Evolutionary conservation across 1,140 invertebrate species (phyloP).

Genomic region (Diabrotica virgifera): DNA sequence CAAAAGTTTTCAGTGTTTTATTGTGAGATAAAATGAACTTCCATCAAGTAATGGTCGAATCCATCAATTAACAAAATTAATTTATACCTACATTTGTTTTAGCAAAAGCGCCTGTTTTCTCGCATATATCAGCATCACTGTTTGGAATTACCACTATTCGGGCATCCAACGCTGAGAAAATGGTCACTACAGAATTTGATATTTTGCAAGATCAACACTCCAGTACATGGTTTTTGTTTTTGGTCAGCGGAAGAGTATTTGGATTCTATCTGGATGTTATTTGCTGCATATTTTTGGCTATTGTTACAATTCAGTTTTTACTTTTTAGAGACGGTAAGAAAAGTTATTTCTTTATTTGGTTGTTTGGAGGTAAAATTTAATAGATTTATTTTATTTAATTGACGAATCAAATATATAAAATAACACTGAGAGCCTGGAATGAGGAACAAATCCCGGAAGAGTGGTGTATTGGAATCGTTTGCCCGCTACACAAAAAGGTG

Average conservation of each 20-base stretch:
- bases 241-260: constrained; percentile 78
- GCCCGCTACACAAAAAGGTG: no score
- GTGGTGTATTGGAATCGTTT: no score
- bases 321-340: constrained; percentile 45
- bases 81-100: not conserved
- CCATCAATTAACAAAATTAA: not conserved
- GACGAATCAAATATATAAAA: no score
- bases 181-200: constrained; percentile 68
- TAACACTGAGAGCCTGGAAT: no score
- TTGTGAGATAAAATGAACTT: no score
- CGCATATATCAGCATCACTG: constrained; percentile 70
- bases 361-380: not conserved
- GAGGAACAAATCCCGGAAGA: no score
- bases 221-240: constrained; percentile 72
- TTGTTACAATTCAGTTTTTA: constrained; percentile 63
- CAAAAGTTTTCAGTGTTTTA: no score
- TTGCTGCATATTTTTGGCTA: constrained; percentile 65
- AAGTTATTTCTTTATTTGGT: not conserved
- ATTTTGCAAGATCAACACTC: constrained; percentile 67
- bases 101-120: constrained; percentile 70
- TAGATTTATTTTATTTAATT: no score
- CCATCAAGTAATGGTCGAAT: no score
- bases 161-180: constrained; percentile 59
- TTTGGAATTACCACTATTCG: constrained; percentile 74
- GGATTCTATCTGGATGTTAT: constrained; percentile 72